Base-by-base conservation (phyloP, 2,888 invertebrate genomes). In the Leptinotarsa peninsularis region DNA sequence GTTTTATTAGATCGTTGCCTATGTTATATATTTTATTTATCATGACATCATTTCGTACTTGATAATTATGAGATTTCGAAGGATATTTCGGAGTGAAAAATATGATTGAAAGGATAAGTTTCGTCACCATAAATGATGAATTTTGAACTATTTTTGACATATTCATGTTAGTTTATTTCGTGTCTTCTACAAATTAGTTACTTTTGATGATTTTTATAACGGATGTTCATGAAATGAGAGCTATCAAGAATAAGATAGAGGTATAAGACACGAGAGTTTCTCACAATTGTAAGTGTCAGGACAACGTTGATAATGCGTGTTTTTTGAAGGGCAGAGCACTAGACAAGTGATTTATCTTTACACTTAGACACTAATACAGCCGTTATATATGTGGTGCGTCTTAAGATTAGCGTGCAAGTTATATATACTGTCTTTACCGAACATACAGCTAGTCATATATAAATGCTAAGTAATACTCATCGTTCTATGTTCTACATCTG, bases 321-420 rank as follows among this genome's bases (percentile, higher is more conserved):
- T 52, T 78, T 81, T 78, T 74, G 76, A 76, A 75, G 76, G 76
- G 76, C 71, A 76, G 78, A 78, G 78, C 78, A 79, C 78, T 81
- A 84, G 85, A 86, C 83, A 83, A 84, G 83, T 86, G 86, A 85
- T 86, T 86, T 85, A 10, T 10, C 84, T 85, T 87, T 86, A 87
- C 87, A 87, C 85, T 86, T 87, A 87, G 84, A 87, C 86, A 87
- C 86, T 87, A 87, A 87, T 85, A 87, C 86, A 87, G 86, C 86
- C 85, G 87, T 86, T 87, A 87, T 85, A 87, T 87, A 87, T 84
- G 85, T 84, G 84, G 87, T 87, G 87, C 87, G 85, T 84, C 87
- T 87, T 87, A 86, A 87, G 80, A 84, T 85, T 86, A 86, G 87
- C 86, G 87, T 87, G 87, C 87, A 86, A 83, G 82, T 82, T 83